Evolutionary conservation across 2,888 invertebrate genomes (phyloP).

Genomic region (Schizaphis graminum): DNA sequence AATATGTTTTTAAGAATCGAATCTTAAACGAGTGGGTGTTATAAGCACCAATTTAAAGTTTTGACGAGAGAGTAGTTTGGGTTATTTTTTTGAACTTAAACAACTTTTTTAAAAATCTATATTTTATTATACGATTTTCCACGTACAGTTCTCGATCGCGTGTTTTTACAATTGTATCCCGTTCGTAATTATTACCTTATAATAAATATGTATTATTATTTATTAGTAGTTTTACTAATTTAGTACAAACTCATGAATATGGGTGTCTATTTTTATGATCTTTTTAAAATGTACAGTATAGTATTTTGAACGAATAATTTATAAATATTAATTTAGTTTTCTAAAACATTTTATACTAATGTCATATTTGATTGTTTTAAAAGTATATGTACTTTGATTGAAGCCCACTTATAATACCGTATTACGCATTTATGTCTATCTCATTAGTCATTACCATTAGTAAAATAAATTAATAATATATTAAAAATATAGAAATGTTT

Average conservation of each 20-base stretch:
- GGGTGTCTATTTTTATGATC: background rate
- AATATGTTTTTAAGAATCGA: background rate
- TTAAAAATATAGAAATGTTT: background rate
- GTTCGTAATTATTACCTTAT: background rate
- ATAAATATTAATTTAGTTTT: background rate
- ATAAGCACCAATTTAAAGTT: background rate
- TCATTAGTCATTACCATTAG: background rate
- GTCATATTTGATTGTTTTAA: background rate
- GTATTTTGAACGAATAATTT: background rate
- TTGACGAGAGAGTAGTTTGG: background rate
- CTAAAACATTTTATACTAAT: background rate
- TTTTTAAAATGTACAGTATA: background rate
- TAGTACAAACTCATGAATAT: background rate
- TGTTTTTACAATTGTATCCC: background rate
- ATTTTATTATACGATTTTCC: background rate
- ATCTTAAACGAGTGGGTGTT: background rate
- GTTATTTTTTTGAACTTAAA: background rate
- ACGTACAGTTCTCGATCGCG: background rate
- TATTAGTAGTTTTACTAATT: background rate
- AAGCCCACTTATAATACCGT: background rate
- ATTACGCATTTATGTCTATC: no score
- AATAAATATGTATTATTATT: background rate
- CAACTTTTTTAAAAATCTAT: background rate
- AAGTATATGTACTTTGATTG: background rate
- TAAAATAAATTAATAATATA: background rate